Evolutionary conservation across 2,113 vertebrate genomes (phyloP).

Genomic region (Actinemys pallida): DNA sequence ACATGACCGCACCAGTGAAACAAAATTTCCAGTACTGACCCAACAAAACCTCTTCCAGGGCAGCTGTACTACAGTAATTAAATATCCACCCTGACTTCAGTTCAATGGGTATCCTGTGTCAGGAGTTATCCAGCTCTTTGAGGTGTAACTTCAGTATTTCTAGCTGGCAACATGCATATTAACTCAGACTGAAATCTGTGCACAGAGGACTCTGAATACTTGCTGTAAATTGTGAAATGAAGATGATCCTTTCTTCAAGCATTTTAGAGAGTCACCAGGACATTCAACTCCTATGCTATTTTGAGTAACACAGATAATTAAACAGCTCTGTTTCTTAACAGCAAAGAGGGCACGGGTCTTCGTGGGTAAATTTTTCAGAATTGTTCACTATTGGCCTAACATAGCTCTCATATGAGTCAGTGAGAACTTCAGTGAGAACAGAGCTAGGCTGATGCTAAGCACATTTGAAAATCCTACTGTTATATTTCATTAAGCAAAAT

Average conservation of each 20-base stretch:
- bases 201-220: neutral
- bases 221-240: neutral
- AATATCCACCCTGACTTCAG: neutral
- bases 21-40: neutral
- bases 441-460: neutral
- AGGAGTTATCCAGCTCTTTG: neutral
- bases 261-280: neutral
- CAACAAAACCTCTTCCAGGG: neutral
- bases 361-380: neutral
- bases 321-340: neutral
- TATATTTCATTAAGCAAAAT: neutral
- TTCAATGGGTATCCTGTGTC: neutral
- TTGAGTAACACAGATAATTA: neutral
- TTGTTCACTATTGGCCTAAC: neutral
- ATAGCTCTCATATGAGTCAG: neutral
- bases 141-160: neutral
- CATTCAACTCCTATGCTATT: neutral
- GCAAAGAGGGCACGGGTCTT: neutral
- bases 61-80: neutral
- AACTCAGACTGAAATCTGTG: neutral
- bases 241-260: neutral
- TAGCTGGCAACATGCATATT: neutral
- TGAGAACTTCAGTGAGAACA: neutral
- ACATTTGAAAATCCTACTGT: neutral
- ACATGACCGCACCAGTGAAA: constrained; percentile 1